A percentile compares a stretch with the other conserved stretches of the same genome.
Evolutionary conservation across 92 coral and sea anemone species (phyloP).

Genomic region (Desmophyllum pertusum): DNA sequence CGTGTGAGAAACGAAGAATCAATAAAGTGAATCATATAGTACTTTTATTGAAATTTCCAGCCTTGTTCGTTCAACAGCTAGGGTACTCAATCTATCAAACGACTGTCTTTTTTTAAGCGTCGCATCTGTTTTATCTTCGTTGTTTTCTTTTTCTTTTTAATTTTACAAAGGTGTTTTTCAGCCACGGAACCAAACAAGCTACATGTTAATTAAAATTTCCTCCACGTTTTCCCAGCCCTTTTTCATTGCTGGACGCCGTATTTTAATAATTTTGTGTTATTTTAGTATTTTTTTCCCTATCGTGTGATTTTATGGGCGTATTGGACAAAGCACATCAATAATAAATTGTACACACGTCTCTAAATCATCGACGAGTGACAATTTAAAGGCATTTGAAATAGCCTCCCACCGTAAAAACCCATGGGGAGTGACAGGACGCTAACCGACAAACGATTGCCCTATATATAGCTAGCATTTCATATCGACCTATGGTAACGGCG

Average conservation of each 20-base stretch:
- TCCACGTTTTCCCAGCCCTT: neutral
- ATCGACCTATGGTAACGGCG: neutral
- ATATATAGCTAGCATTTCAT: neutral
- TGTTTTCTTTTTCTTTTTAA: neutral
- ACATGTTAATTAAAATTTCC: neutral
- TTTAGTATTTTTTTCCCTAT: constrained; percentile 14
- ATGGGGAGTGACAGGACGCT: neutral
- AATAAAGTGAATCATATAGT: neutral
- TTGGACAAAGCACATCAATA: constrained; percentile 39
- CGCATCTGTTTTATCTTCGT: neutral
- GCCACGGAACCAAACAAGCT: neutral
- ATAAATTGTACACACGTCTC: constrained; percentile 25
- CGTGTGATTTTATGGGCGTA: constrained; percentile 22
- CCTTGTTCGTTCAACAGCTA: too few species aligned
- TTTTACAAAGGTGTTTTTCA: neutral
- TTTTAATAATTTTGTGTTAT: constrained; percentile 4
- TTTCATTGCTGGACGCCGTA: neutral
- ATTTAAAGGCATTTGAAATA: neutral
- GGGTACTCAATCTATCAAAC: neutral
- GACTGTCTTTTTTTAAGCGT: neutral
- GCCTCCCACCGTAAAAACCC: neutral
- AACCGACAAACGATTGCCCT: neutral
- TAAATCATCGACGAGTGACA: neutral
- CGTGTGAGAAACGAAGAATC: neutral
- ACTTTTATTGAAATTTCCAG: neutral